phyloP scores from a whole-genome alignment of 2,113 vertebrate species.

The Crotalus helleri region DNA sequence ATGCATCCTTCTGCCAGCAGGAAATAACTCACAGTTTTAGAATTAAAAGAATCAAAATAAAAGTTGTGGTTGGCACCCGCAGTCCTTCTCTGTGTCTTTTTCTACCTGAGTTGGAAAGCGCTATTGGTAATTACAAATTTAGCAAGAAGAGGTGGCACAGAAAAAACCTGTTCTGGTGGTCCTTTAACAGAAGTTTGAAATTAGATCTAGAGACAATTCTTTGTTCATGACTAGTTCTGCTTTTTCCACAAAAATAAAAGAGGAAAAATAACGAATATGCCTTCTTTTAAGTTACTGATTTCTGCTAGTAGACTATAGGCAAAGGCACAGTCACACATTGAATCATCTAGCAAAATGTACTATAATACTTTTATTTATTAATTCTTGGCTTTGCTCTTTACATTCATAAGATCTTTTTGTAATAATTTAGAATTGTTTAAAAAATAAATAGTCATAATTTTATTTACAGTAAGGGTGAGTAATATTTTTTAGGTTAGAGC shows the following conservation, averaged over 20 bases:
- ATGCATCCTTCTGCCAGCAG: slow-evolving; percentile 66
- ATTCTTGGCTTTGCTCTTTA: not conserved
- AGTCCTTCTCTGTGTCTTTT: slow-evolving; percentile 49
- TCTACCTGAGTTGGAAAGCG: slow-evolving; percentile 55
- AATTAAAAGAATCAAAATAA: slow-evolving; percentile 67
- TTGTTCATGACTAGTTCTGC: slow-evolving; percentile 45
- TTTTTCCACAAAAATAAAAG: not conserved
- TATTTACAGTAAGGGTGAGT: not conserved
- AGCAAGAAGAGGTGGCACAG: slow-evolving; percentile 12
- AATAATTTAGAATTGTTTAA: not conserved
- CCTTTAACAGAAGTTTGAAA: slow-evolving; percentile 55
- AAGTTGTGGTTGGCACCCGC: slow-evolving; percentile 54
- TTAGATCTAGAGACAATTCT: slow-evolving; percentile 30
- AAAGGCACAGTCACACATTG: not conserved
- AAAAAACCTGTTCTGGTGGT: slow-evolving; percentile 22
- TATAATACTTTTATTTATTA: not conserved
- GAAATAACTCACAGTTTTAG: slow-evolving; percentile 68
- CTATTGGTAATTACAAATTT: slow-evolving; percentile 43
- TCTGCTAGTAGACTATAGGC: not conserved
- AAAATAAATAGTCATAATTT: not conserved
- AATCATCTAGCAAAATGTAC: not conserved
- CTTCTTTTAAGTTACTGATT: not conserved
- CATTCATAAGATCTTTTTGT: not conserved
- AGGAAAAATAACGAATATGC: not conserved
- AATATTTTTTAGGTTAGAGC: not conserved